Evolutionary conservation across 2,888 invertebrate genomes (phyloP), one percentile per base, ranked within the genome.

Genomic region (Protonemura montana): DNA sequence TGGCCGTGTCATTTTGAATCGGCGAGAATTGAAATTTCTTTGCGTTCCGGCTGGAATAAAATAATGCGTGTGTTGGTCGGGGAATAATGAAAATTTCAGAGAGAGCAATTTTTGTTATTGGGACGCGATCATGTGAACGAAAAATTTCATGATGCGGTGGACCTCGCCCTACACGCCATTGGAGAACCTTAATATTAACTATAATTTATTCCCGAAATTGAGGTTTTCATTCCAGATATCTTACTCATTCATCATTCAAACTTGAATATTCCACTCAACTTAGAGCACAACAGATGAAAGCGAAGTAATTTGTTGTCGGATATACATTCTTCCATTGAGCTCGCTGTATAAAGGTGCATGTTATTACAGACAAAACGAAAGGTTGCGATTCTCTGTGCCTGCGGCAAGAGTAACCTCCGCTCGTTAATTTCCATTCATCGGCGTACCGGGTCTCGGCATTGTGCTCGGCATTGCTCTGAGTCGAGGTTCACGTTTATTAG

Each of bases 391-490:
- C 59, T 59, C 59, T 59, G 59, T 21, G 1, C 2, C n/a, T n/a
- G n/a, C n/a, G n/a, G n/a, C n/a, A n/a, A n/a, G n/a, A n/a, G 59
- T 59, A 59, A 59, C 59, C 59, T 59, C 59, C 21, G 59, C 59
- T 59, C 21, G 59, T 59, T 59, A 59, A 13, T 59, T 59, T 21
- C 6, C 59, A 59, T 59, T 59, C 59, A 59, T 13, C 59, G 59
- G 6, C 5, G 41, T 13, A n/a, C n/a, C n/a, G n/a, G n/a, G n/a
- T n/a, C 10, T 35, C 35, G 35, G 35, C 35, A 35, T 35, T 35
- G 35, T 35, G 35, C 5, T 7, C 16, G 16, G 59, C 59, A 59
- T 59, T 41, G 41, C 41, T 7, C 41, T n/a, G n/a, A n/a, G n/a
- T n/a, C n/a, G 16, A 10, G 13, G 59, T n/a, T n/a, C 59, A 21